Evolutionary conservation across 1,140 invertebrate genomes (phyloP).

Genomic region (Campoletis sonorensis): DNA sequence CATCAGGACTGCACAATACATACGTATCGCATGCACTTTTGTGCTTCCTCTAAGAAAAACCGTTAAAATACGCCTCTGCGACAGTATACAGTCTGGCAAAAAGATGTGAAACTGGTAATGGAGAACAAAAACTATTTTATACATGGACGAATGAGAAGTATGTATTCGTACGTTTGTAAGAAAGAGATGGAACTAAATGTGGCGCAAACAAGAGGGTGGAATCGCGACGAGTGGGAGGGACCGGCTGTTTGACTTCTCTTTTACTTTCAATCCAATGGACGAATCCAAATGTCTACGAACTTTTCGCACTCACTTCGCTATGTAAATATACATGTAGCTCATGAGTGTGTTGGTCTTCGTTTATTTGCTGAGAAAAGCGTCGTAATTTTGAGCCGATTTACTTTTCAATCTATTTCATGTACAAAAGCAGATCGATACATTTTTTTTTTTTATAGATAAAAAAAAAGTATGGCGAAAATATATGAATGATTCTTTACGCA

Average conservation of each 20-base stretch:
- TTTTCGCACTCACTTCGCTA: conserved; percentile 4
- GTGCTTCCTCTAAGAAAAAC: neutral
- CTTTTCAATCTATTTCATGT: too few relatives aligned
- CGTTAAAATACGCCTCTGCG: neutral
- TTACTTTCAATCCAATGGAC: conserved; percentile 9
- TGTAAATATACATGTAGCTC: conserved; percentile 10
- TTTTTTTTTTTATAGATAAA: too few relatives aligned
- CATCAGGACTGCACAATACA: conserved; percentile 31
- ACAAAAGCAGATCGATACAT: too few relatives aligned
- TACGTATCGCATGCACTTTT: conserved; percentile 4
- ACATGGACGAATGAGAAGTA: conserved; percentile 1
- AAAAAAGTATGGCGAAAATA: too few relatives aligned
- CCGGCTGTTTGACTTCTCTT: conserved; percentile 25
- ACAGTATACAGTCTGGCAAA: neutral
- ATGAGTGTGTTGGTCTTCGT: neutral
- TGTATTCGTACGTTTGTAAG: neutral
- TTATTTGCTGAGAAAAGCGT: too few relatives aligned
- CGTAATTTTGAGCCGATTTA: too few relatives aligned
- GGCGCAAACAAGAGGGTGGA: conserved; percentile 16
- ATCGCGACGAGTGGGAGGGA: neutral
- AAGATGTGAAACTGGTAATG: conserved; percentile 32
- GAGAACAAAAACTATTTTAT: conserved; percentile 27
- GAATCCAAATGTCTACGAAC: conserved; percentile 14
- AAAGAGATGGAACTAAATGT: neutral
- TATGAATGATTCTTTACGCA: too few relatives aligned